A percentile compares a stretch with the other conserved stretches of the same genome.
phyloP scores from a whole-genome alignment of 2,888 invertebrate species.

The Hartigia nigra region DNA sequence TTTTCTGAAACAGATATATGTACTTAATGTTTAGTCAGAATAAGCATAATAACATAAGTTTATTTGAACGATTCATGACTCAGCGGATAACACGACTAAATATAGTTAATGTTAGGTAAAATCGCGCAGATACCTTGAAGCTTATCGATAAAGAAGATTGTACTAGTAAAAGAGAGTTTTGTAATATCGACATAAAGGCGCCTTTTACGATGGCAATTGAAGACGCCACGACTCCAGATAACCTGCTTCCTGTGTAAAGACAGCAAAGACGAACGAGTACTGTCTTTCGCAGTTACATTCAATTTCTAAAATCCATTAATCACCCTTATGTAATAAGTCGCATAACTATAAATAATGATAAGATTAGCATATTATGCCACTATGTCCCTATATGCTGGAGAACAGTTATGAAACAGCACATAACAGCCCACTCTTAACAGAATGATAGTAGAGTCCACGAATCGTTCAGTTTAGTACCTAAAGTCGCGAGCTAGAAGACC shows the following conservation, averaged over 20 bases:
- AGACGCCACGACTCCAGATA: background rate
- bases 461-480: conserved; percentile 4
- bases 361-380: conserved; percentile 26
- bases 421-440: background rate
- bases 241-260: background rate
- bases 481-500: background rate
- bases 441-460: conserved; percentile 21
- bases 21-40: background rate
- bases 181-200: background rate
- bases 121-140: background rate
- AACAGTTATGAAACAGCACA: background rate
- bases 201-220: background rate
- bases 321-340: background rate
- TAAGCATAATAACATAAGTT: background rate
- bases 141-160: background rate
- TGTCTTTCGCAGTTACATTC: background rate
- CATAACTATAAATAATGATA: conserved; percentile 26
- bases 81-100: background rate
- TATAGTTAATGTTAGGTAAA: background rate
- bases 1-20: background rate
- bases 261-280: background rate
- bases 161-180: background rate
- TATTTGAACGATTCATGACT: background rate
- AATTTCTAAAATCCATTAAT: conserved; percentile 9
- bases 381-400: background rate